phyloP scores from a whole-genome alignment of 1,140 invertebrate genomes.

The Dermatophagoides farinae region DNA sequence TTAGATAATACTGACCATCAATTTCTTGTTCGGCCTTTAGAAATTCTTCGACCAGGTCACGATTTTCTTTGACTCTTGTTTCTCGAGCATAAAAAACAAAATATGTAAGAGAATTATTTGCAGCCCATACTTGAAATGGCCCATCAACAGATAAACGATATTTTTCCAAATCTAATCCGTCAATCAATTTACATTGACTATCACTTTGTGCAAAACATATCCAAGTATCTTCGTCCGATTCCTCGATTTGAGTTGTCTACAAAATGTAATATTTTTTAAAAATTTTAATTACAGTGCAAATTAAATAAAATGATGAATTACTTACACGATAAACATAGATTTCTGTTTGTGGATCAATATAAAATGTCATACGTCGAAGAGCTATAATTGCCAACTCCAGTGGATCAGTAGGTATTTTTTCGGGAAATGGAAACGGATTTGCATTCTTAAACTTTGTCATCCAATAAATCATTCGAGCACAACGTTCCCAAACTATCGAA shows the following conservation, averaged over 20 bases:
- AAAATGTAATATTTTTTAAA: slow-evolving; percentile 5
- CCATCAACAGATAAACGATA: slow-evolving; percentile 68
- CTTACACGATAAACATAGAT: slow-evolving; percentile 27
- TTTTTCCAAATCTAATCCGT: slow-evolving; percentile 38
- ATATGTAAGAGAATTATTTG: slow-evolving; percentile 51
- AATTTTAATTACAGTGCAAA: background rate
- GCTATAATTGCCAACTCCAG: slow-evolving; percentile 64
- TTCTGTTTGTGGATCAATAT: slow-evolving; percentile 50
- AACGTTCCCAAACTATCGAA: slow-evolving; percentile 34
- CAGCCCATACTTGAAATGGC: slow-evolving; percentile 57
- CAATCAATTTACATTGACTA: slow-evolving; percentile 48
- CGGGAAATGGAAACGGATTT: slow-evolving; percentile 68
- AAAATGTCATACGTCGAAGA: slow-evolving; percentile 50
- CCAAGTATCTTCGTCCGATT: slow-evolving; percentile 73
- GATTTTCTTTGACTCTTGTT: slow-evolving; percentile 24
- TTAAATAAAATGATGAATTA: slow-evolving; percentile 7
- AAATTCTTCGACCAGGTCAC: slow-evolving; percentile 25
- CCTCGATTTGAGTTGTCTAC: slow-evolving; percentile 34
- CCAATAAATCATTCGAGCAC: slow-evolving; percentile 88
- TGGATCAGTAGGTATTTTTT: slow-evolving; percentile 44
- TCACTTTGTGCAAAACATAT: slow-evolving; percentile 70
- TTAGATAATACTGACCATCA: slow-evolving; percentile 11
- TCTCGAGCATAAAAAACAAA: slow-evolving; percentile 54
- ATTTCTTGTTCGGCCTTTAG: background rate
- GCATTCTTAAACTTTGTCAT: slow-evolving; percentile 85